Percentiles rank a stretch among this genome's conserved stretches.
Evolutionary conservation across 2,113 vertebrate genomes (phyloP).

Genomic region (Dasypus novemcinctus): DNA sequence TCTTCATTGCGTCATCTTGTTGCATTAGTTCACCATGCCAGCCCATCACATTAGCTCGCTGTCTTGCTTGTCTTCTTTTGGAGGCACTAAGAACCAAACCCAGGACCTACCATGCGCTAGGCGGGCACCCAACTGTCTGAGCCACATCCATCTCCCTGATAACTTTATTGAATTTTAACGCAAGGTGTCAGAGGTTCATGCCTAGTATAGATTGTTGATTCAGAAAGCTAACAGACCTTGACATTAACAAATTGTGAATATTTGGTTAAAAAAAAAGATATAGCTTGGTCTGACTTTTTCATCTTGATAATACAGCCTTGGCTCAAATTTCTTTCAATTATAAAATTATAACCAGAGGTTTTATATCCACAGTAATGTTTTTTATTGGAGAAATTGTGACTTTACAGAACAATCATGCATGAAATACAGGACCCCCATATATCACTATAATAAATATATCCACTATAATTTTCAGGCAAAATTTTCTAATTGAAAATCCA

Average conservation of each 20-base stretch:
- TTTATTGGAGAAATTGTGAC: not conserved
- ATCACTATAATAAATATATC: not conserved
- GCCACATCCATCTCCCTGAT: not conserved
- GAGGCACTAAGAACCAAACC: too few species aligned
- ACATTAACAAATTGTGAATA: not conserved
- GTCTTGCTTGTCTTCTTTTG: too few species aligned
- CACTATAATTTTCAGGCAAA: not conserved
- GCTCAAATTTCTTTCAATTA: not conserved
- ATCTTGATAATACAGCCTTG: not conserved
- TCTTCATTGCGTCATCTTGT: too few species aligned
- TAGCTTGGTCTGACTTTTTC: conserved; percentile 6
- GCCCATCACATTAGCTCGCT: too few species aligned
- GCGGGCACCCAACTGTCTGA: too few species aligned
- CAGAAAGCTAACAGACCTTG: not conserved
- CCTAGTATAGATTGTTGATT: not conserved
- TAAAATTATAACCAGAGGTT: not conserved
- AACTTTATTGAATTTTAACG: not conserved
- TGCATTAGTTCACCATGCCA: too few species aligned
- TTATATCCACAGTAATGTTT: not conserved
- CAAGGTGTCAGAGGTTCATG: not conserved
- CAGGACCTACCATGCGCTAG: too few species aligned
- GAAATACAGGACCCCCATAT: too few species aligned
- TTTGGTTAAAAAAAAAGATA: not conserved
- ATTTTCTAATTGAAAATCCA: conserved; percentile 13
- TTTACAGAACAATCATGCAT: too few species aligned